phyloP scores from a whole-genome alignment of 2,113 vertebrate species.

The Ctenomys sociabilis region DNA sequence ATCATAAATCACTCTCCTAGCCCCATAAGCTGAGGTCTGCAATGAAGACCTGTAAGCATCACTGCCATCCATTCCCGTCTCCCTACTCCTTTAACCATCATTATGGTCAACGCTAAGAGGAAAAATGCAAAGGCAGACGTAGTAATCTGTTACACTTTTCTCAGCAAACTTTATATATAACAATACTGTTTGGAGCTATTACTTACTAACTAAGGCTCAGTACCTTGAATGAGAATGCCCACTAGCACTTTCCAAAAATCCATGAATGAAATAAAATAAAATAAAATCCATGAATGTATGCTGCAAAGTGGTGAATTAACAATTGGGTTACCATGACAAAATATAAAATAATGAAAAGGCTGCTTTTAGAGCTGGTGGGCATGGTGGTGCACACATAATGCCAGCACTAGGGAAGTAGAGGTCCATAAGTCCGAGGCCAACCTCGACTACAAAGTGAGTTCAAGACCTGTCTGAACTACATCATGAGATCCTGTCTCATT shows the following conservation, averaged over 20 bases:
- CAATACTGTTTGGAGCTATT: constrained; percentile 1
- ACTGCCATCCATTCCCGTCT: not conserved
- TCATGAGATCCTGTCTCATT: not conserved
- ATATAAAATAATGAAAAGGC: constrained; percentile 11
- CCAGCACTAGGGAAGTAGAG: not conserved
- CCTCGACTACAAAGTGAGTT: not conserved
- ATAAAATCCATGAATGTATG: not conserved
- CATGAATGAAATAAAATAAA: too few relatives aligned
- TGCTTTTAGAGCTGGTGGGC: not conserved
- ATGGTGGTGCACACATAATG: not conserved
- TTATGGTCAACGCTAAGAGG: not conserved
- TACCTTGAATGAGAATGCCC: not conserved
- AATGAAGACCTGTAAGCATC: constrained; percentile 64
- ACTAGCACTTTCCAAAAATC: constrained; percentile 29
- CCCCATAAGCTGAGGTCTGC: constrained; percentile 60
- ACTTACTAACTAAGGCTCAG: not conserved
- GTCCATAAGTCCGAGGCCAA: not conserved
- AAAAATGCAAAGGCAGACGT: constrained; percentile 6
- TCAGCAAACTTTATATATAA: constrained; percentile 28
- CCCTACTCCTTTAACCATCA: constrained; percentile 23
- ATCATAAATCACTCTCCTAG: constrained; percentile 72
- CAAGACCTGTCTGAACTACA: not conserved
- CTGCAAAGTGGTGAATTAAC: not conserved
- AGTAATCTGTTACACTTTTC: not conserved
- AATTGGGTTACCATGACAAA: not conserved